Percentiles rank a stretch among this genome's conserved stretches.
phyloP scores from a whole-genome alignment of 2,113 vertebrate genomes.

The Theristicus caerulescens region DNA sequence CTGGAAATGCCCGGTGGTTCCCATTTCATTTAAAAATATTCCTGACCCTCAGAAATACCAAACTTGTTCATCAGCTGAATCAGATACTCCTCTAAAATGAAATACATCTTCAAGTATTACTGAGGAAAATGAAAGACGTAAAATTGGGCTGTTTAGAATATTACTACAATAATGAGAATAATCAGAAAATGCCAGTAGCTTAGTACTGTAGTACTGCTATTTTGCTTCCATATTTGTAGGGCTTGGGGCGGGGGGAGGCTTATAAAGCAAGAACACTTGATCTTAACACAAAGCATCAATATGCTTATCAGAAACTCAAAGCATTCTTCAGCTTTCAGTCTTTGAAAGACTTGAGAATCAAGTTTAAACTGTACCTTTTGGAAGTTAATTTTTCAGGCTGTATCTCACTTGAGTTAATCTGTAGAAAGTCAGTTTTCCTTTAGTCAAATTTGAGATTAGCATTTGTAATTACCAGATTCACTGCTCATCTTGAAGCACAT shows the following conservation, averaged over 20 bases:
- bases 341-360: not conserved
- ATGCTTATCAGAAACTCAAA: not conserved
- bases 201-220: not conserved
- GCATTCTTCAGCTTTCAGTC: not conserved
- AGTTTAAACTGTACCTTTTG: not conserved
- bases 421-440: not conserved
- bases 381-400: not conserved
- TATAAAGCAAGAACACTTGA: not conserved
- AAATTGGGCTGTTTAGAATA: not conserved
- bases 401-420: not conserved
- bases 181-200: not conserved
- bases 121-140: not conserved
- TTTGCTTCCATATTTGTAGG: not conserved
- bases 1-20: not conserved
- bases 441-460: not conserved
- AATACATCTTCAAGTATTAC: not conserved
- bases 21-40: not conserved
- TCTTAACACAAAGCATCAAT: not conserved
- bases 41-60: not conserved
- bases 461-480: not conserved
- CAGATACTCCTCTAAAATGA: not conserved
- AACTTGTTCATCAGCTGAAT: not conserved
- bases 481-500: not conserved
- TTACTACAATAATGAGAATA: not conserved
- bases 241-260: not conserved